These are phyloP conservation scores for Macrophya alboannulata DNA, from an alignment of 2,888 invertebrate genomes.

Conservation along the genomic window DNA sequence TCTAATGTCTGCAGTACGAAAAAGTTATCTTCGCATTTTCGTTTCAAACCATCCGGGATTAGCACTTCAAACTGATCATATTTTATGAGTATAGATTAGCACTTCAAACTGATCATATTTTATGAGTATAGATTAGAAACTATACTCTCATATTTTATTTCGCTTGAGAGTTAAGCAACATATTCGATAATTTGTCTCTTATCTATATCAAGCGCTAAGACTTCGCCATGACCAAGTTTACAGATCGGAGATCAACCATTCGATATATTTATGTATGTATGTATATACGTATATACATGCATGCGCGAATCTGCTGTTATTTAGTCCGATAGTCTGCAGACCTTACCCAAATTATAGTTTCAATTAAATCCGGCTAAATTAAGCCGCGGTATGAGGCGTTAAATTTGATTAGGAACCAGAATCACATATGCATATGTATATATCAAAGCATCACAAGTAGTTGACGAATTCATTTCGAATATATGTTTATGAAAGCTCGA, in stretches of 20 bases:
- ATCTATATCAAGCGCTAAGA: slow-evolving; percentile 5
- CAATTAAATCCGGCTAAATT: background rate
- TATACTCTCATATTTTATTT: background rate
- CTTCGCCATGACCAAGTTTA: slow-evolving; percentile 14
- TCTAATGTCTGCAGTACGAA: background rate
- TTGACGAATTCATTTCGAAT: background rate
- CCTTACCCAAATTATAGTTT: background rate
- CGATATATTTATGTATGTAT: background rate
- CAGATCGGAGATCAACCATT: slow-evolving; percentile 6
- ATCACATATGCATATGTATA: background rate
- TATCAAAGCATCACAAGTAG: background rate
- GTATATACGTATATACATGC: too few species aligned
- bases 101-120: background rate
- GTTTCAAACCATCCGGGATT: background rate
- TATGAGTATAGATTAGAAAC: slow-evolving; percentile 37
- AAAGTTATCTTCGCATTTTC: slow-evolving; percentile 46
- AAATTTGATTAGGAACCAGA: background rate
- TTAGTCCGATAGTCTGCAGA: background rate
- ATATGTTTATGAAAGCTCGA: slow-evolving; percentile 41
- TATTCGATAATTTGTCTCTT: slow-evolving; percentile 31
- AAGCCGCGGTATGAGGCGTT: background rate
- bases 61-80: slow-evolving; percentile 3
- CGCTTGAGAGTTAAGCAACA: slow-evolving; percentile 18
- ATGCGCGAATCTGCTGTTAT: background rate
- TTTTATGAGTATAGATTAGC: slow-evolving; percentile 28